These are phyloP conservation scores for Troides helena DNA, from an alignment of 2,888 invertebrate species.

Conservation along the genomic window DNA sequence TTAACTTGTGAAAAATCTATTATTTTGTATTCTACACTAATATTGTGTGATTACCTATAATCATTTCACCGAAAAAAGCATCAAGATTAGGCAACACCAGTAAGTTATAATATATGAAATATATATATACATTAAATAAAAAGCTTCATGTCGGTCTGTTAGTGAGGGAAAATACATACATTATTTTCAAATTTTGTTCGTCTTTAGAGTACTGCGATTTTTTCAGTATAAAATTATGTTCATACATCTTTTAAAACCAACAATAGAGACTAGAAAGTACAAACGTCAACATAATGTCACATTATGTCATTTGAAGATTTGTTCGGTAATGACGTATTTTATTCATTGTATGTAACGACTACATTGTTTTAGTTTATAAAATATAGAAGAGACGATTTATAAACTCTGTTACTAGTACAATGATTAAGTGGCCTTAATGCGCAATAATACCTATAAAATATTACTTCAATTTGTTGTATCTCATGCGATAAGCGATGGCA, in stretches of 20 bases:
- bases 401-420: slow-evolving; percentile 3
- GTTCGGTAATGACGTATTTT: slow-evolving; percentile 35
- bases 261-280: neutral
- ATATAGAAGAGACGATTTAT: neutral
- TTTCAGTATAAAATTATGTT: neutral
- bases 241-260: neutral
- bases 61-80: too few relatives aligned
- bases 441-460: neutral
- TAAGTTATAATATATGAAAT: too few relatives aligned
- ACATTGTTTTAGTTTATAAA: slow-evolving; percentile 20
- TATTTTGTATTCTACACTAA: too few relatives aligned
- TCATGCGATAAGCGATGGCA: slow-evolving; percentile 59
- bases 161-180: too few relatives aligned
- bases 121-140: too few relatives aligned
- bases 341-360: slow-evolving; percentile 33
- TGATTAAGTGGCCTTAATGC: slow-evolving; percentile 14
- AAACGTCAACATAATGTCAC: slow-evolving; percentile 21
- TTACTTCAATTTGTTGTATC: slow-evolving; percentile 7
- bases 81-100: too few relatives aligned
- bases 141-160: too few relatives aligned
- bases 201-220: too few relatives aligned
- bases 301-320: slow-evolving; percentile 14
- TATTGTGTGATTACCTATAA: too few relatives aligned
- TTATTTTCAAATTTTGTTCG: too few relatives aligned
- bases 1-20: too few relatives aligned